Evolutionary conservation across 2,888 invertebrate species (phyloP).

Genomic region (Lasioglossum calceatum): DNA sequence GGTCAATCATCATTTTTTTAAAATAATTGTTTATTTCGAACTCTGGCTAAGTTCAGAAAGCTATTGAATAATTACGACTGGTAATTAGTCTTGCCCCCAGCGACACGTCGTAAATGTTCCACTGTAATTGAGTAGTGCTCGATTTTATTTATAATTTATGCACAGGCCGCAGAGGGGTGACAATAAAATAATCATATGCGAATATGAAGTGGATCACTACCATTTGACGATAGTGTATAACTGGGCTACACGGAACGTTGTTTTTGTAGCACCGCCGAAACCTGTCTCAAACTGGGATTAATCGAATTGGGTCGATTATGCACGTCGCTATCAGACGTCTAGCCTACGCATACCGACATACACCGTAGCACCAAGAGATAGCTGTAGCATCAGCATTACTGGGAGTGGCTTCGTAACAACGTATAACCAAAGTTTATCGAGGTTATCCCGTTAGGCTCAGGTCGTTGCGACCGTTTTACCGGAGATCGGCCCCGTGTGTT

Average conservation of each 20-base stretch:
- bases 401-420: conserved; percentile 65
- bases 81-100: too few relatives aligned
- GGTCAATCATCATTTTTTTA: too few relatives aligned
- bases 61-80: too few relatives aligned
- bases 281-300: conserved; percentile 36
- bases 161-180: background rate
- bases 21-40: too few relatives aligned
- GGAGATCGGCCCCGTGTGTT: conserved; percentile 50
- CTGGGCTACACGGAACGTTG: background rate
- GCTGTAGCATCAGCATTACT: conserved; percentile 38
- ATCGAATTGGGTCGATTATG: conserved; percentile 52
- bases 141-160: background rate
- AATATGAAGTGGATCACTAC: background rate
- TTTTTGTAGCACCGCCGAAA: conserved; percentile 1
- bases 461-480: conserved; percentile 59
- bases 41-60: too few relatives aligned
- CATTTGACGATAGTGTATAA: background rate
- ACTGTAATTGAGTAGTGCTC: background rate
- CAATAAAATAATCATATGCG: background rate
- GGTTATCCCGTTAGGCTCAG: conserved; percentile 69
- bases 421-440: conserved; percentile 67
- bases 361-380: background rate
- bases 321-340: conserved; percentile 20
- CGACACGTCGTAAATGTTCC: too few relatives aligned
- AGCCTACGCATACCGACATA: conserved; percentile 9